These are phyloP conservation scores for Anser brachyrhynchus DNA, from an alignment of 2,113 vertebrate genomes.

Conservation along the genomic window DNA sequence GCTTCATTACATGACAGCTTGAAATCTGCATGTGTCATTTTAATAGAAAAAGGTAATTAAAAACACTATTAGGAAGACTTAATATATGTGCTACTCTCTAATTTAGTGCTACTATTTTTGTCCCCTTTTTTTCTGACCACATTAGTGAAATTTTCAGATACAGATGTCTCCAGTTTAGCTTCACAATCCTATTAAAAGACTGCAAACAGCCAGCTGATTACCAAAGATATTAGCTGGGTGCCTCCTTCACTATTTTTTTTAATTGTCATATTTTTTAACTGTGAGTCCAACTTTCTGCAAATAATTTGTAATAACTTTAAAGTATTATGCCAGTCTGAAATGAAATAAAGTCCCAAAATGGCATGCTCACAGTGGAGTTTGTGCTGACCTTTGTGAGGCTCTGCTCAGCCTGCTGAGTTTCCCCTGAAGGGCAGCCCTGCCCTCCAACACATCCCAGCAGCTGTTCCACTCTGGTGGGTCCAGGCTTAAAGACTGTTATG, in stretches of 20 bases:
- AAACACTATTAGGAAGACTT: not conserved
- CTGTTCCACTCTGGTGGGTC: not conserved
- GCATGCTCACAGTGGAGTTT: not conserved
- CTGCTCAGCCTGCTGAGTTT: not conserved
- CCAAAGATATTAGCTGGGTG: not conserved
- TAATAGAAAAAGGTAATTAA: not conserved
- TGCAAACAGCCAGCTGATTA: not conserved
- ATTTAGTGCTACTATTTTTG: not conserved
- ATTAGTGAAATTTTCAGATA: not conserved
- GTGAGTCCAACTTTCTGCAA: not conserved
- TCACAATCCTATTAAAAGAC: not conserved
- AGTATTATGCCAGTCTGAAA: not conserved
- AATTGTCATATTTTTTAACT: not conserved
- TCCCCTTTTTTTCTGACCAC: not conserved
- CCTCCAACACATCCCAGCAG: not conserved
- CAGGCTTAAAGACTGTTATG: not conserved
- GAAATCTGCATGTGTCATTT: not conserved
- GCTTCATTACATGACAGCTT: not conserved
- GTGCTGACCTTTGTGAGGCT: not conserved
- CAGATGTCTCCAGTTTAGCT: not conserved
- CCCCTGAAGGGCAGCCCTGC: not conserved
- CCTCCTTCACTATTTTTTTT: not conserved
- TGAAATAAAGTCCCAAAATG: not conserved
- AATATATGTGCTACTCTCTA: not conserved
- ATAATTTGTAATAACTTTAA: not conserved